Percentiles rank a stretch among this genome's conserved stretches.
Conservation (phyloP, 2,888 invertebrate species). For the Creontiades dilutus region DNA sequence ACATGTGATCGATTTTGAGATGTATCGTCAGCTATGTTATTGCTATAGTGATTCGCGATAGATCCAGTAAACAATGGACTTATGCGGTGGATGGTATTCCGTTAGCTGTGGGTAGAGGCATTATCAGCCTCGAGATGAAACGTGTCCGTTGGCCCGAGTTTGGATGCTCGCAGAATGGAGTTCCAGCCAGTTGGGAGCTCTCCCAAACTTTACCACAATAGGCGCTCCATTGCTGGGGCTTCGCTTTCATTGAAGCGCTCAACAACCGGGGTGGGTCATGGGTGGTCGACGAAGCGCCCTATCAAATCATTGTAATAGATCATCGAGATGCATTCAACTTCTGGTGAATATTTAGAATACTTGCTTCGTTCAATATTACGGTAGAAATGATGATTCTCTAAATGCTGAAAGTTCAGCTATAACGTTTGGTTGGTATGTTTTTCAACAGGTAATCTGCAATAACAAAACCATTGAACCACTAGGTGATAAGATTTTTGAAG, state of each 20-base stretch:
- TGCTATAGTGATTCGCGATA: not conserved
- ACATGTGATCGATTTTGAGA: too few species aligned
- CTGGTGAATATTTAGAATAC: not conserved
- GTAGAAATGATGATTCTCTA: too few species aligned
- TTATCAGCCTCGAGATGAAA: slow-evolving; percentile 17
- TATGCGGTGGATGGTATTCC: not conserved
- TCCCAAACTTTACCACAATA: slow-evolving; percentile 30
- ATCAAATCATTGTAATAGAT: not conserved
- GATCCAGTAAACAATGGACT: not conserved
- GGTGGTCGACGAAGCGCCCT: slow-evolving; percentile 7
- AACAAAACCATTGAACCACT: too few species aligned
- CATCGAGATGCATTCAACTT: not conserved
- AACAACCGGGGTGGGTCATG: not conserved
- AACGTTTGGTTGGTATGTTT: too few species aligned
- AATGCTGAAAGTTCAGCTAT: too few species aligned
- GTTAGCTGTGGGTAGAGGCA: not conserved
- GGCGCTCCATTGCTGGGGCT: not conserved
- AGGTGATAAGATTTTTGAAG: too few species aligned
- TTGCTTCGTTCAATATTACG: too few species aligned
- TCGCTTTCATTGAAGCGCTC: not conserved
- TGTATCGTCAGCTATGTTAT: slow-evolving; percentile 74
- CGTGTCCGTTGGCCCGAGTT: slow-evolving; percentile 17
- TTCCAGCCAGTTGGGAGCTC: slow-evolving; percentile 31
- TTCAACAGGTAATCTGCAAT: too few species aligned
- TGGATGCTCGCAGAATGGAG: slow-evolving; percentile 31